Base-by-base conservation (phyloP, 2,888 invertebrate genomes). In the Leptinotarsa juncta region DNA sequence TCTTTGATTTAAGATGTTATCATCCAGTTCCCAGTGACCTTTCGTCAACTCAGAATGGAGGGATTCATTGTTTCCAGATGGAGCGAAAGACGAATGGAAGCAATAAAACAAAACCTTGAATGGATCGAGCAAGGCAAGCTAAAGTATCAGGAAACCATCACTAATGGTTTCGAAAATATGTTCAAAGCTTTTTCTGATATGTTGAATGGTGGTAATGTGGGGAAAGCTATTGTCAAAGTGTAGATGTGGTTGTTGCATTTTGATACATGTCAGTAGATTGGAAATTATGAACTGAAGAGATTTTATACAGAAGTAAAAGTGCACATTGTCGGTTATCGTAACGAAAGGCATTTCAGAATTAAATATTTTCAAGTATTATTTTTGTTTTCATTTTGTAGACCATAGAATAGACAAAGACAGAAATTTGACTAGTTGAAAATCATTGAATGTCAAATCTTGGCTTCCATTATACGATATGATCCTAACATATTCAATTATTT, bases 101-200 rank as follows among this genome's bases (percentile, higher is more conserved):
- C 92, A 3, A 89, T 93, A 49, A 83, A 89, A 42, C 90, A 92
- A 79, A 93, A 94, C 86, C 82, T 90, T 16, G 85, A 90, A 73
- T 93, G 92, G 92, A 87, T 94, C 74, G 86, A 88, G 66, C 91
- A 93, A 88, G 94, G 94, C 55, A 94, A 94, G 87, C 82, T 95
- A 15, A 91, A 92, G 82, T 92, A 92, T 83, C 89, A 89, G 77
- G 95, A 95, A 86, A 93, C 93, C 65, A 84, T 92, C 3, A 93
- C 93, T 3, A 88, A 80, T 78, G 85, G 85, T 16, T 94, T 95
- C 86, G 93, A 94, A 77, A 84, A 84, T 71, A 83, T 81, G 80
- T 79, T 81, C 65, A 72, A 77, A 48, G 84, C 84, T 4, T 84
- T 84, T 70, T 70, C 67, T n/a, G 81, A 82, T 57, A 84, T 84